Evolutionary conservation across 2,888 invertebrate species (phyloP).

Genomic region (Arge pagana): DNA sequence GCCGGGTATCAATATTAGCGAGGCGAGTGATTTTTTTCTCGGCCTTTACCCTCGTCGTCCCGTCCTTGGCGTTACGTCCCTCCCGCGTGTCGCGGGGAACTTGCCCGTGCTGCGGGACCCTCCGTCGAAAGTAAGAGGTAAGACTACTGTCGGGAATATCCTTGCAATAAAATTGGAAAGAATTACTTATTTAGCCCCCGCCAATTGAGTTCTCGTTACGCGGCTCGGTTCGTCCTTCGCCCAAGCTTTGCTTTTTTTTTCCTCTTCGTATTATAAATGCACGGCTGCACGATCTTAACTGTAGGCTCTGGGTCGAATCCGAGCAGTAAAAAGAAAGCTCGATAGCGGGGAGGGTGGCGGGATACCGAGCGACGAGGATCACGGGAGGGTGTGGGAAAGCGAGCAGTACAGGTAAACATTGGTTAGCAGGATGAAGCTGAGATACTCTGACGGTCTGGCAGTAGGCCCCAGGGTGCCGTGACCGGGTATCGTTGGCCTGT

Average conservation of each 20-base stretch:
- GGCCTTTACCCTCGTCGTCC: constrained; percentile 20
- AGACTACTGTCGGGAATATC: constrained; percentile 23
- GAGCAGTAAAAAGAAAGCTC: constrained; percentile 14
- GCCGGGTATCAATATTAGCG: constrained; percentile 54
- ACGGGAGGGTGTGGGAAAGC: constrained; percentile 23
- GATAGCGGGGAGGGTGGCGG: constrained; percentile 18
- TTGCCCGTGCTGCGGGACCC: constrained; percentile 22
- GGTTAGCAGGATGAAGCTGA: constrained; percentile 46
- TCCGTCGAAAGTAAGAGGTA: constrained; percentile 22
- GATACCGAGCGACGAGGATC: background rate
- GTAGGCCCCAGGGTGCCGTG: constrained; percentile 50
- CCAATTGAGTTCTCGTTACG: constrained; percentile 28
- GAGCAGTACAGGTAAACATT: constrained; percentile 43
- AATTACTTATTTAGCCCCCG: constrained; percentile 50
- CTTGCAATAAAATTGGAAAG: constrained; percentile 50
- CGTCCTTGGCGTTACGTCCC: constrained; percentile 21
- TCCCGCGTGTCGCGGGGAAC: constrained; percentile 37
- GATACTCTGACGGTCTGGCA: constrained; percentile 53
- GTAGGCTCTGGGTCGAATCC: constrained; percentile 6
- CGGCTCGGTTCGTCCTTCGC: constrained; percentile 8
- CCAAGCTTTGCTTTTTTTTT: constrained; percentile 1
- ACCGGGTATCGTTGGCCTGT: constrained; percentile 32
- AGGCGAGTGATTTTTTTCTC: constrained; percentile 48
- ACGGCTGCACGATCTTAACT: constrained; percentile 24
- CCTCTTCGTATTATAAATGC: constrained; percentile 20